A percentile compares a stretch with the other conserved stretches of the same genome.
Conservation (phyloP, 2,113 vertebrate genomes). For the Clarias macrocephalus region DNA sequence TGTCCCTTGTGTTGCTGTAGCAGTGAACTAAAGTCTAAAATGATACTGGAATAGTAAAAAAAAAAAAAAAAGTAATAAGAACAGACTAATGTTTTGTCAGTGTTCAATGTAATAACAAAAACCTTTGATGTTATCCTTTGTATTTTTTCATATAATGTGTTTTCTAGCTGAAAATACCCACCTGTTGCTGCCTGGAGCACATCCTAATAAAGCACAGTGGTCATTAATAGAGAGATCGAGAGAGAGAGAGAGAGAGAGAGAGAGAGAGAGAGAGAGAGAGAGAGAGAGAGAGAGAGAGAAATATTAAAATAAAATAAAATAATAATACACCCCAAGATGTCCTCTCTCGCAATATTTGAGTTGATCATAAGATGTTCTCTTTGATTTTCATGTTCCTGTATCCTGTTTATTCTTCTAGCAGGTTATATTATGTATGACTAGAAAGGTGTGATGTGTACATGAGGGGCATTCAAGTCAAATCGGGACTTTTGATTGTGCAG, state of each 20-base stretch:
- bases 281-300: too few species aligned
- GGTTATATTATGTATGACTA: slow-evolving; percentile 12
- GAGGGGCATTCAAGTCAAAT: too few species aligned
- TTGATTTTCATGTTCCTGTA: background rate
- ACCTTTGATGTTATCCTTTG: background rate
- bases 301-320: too few species aligned
- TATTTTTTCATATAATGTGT: background rate
- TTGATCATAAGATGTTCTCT: too few species aligned
- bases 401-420: slow-evolving; percentile 39
- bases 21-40: background rate
- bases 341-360: too few species aligned
- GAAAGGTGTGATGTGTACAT: background rate
- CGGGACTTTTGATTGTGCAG: too few species aligned
- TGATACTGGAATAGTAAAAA: background rate
- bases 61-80: background rate
- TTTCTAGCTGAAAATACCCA: background rate
- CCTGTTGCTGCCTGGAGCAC: background rate
- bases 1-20: background rate
- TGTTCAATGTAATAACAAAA: background rate
- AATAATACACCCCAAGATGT: too few species aligned
- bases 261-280: too few species aligned
- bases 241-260: too few species aligned
- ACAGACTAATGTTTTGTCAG: background rate
- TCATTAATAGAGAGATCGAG: background rate
- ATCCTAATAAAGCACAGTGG: background rate